These are phyloP conservation scores for Asbolus verrucosus DNA, from an alignment of 1,140 invertebrate genomes.

Conservation along the genomic window DNA sequence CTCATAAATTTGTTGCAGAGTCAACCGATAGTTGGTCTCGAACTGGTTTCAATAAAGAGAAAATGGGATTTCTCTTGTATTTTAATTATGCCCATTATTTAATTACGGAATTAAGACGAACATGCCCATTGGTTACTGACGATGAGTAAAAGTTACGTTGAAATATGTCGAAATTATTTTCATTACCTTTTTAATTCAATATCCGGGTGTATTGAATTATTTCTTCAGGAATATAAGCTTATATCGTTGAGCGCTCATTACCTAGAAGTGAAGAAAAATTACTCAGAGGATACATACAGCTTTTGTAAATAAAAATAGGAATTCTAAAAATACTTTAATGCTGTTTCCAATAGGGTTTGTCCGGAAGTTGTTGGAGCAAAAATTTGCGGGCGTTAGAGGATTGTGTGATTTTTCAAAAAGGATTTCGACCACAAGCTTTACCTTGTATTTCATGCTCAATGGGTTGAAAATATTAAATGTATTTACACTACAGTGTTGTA, in stretches of 20 bases:
- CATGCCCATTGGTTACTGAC: background rate
- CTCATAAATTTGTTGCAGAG: constrained; percentile 1
- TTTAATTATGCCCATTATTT: constrained; percentile 7
- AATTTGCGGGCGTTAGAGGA: constrained; percentile 9
- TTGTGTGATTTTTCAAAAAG: constrained; percentile 14
- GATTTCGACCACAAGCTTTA: background rate
- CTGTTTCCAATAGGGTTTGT: constrained; percentile 11
- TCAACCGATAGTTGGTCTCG: too few species aligned
- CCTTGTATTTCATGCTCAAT: background rate
- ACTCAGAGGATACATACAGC: background rate
- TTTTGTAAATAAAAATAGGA: constrained; percentile 19
- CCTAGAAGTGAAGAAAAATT: constrained; percentile 5
- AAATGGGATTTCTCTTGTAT: background rate
- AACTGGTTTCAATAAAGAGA: too few species aligned
- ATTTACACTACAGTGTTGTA: background rate
- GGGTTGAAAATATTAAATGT: background rate
- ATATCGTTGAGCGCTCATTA: background rate
- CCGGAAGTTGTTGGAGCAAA: constrained; percentile 24
- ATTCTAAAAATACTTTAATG: constrained; percentile 17
- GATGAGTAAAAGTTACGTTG: background rate
- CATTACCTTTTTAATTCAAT: too few species aligned
- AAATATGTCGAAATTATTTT: too few species aligned
- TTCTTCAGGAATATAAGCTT: too few species aligned
- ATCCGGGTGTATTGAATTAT: too few species aligned
- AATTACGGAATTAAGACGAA: background rate